These are phyloP conservation scores for Corythornis leucogaster DNA, from an alignment of 2,797 vertebrate genomes.

Conservation along the genomic window DNA sequence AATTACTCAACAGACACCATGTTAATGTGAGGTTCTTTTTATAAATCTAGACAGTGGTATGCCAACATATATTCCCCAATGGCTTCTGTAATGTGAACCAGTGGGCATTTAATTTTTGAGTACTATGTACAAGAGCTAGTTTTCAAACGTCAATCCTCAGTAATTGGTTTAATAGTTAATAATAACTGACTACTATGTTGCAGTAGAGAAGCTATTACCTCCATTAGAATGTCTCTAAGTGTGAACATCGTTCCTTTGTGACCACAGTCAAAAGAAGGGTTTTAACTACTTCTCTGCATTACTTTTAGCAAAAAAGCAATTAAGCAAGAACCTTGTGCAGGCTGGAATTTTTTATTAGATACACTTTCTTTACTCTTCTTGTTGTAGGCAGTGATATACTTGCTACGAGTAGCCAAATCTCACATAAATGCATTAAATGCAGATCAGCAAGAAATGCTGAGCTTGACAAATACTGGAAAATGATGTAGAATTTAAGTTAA, in stretches of 20 bases:
- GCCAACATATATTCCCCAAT: background rate
- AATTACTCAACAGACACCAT: background rate
- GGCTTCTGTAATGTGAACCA: background rate
- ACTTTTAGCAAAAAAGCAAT: background rate
- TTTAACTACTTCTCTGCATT: background rate
- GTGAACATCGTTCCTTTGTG: background rate
- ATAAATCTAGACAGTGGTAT: background rate
- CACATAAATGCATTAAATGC: background rate
- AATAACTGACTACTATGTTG: background rate
- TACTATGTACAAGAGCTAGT: background rate
- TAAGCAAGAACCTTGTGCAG: background rate
- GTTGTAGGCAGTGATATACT: background rate
- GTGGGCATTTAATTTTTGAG: background rate
- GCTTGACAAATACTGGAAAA: background rate
- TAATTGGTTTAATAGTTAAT: slow-evolving; percentile 37
- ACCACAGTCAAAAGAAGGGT: background rate
- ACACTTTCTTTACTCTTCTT: background rate
- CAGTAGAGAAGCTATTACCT: background rate
- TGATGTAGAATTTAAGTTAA: background rate
- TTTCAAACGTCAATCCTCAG: background rate
- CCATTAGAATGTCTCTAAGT: background rate
- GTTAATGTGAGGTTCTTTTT: background rate
- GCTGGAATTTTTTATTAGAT: background rate
- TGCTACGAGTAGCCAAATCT: background rate
- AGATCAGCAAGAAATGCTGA: background rate